Conservation (phyloP, 53 echinoderm and acorn worm genomes). For the Henricia sp. region DNA sequence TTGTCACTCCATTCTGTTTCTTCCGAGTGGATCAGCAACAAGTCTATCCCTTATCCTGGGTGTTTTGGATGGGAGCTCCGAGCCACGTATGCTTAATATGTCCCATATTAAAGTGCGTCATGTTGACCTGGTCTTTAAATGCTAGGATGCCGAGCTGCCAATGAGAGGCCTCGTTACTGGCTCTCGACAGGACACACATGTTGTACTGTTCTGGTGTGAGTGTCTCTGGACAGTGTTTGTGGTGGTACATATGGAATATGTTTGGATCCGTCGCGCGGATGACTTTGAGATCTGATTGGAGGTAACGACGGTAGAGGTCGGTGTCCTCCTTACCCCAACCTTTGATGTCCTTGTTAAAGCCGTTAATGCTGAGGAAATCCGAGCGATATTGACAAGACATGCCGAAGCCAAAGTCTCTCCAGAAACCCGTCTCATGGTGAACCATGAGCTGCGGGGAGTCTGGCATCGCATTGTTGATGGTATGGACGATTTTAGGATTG, state of each 20-base stretch:
- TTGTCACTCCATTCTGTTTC: no score
- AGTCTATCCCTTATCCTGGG: constrained; percentile 39
- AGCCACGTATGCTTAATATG: constrained; percentile 39
- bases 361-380: constrained; percentile 88
- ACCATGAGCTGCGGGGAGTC: constrained; percentile 78
- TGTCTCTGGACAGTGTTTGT: constrained; percentile 79
- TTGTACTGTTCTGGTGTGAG: constrained; percentile 90
- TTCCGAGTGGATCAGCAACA: no score
- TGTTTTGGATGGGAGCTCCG: background rate
- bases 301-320: constrained; percentile 86
- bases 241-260: constrained; percentile 94
- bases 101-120: constrained; percentile 77
- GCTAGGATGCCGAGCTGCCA: constrained; percentile 88
- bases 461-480: constrained; percentile 62
- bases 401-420: constrained; percentile 97
- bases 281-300: constrained; percentile 93
- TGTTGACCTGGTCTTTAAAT: constrained; percentile 86
- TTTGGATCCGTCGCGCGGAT: constrained; percentile 91
- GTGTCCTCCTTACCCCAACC: constrained; percentile 97
- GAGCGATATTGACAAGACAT: constrained; percentile 98
- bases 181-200: constrained; percentile 93
- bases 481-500: constrained; percentile 87
- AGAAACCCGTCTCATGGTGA: constrained; percentile 89
- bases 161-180: constrained; percentile 94
- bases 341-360: constrained; percentile 92